Conservation (phyloP, 1,140 invertebrate genomes). For the Drosophila tropicalis region DNA sequence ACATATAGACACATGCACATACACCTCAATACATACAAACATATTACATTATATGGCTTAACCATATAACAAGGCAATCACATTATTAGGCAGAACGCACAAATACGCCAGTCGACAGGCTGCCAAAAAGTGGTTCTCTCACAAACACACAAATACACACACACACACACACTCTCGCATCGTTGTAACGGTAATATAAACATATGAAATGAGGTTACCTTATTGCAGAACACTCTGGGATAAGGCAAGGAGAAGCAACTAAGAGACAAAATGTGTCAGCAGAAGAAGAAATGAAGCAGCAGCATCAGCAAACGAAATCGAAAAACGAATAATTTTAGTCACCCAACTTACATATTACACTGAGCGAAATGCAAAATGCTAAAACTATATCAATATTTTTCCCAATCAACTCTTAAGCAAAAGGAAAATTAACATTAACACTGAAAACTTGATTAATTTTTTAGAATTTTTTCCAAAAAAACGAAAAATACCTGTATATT, state of each 20-base stretch:
- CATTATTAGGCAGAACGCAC: slow-evolving; percentile 72
- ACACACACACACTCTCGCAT: slow-evolving; percentile 24
- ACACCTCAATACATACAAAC: slow-evolving; percentile 36
- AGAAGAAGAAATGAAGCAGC: neutral
- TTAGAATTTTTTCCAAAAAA: no score
- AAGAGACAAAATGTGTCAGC: slow-evolving; percentile 2
- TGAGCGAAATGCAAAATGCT: neutral
- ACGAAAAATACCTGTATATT: no score
- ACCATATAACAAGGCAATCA: slow-evolving; percentile 81
- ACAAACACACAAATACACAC: neutral
- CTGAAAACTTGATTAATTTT: no score
- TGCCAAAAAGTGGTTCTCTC: slow-evolving; percentile 30
- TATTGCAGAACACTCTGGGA: slow-evolving; percentile 56
- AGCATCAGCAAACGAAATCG: slow-evolving; percentile 58
- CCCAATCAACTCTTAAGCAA: no score
- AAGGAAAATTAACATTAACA: no score
- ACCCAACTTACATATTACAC: slow-evolving; percentile 18
- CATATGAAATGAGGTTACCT: slow-evolving; percentile 81
- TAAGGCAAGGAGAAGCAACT: slow-evolving; percentile 5
- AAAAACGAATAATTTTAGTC: slow-evolving; percentile 66
- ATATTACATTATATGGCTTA: slow-evolving; percentile 81
- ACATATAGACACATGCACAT: slow-evolving; percentile 35
- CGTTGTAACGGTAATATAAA: slow-evolving; percentile 72
- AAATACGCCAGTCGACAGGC: slow-evolving; percentile 43
- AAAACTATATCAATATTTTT: neutral